Percentiles rank a stretch among this genome's conserved stretches.
Evolutionary conservation across 2,888 invertebrate genomes (phyloP).

Genomic region (Polydrusus tereticollis): DNA sequence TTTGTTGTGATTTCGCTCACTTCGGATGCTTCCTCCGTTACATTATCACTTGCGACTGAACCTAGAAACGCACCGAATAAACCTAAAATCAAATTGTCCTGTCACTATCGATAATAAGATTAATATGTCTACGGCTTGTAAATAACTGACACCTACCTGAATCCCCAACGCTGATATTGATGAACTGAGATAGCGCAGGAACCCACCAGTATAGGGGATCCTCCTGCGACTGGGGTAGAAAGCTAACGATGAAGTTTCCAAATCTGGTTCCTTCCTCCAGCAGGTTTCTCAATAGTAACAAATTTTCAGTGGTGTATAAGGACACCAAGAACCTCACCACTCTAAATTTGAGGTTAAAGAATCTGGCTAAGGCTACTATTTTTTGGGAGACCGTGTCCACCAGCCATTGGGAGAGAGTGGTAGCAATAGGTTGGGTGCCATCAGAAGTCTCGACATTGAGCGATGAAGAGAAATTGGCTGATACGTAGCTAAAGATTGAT

Average conservation of each 20-base stretch:
- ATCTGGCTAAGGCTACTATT: conserved; percentile 45
- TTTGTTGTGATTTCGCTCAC: neutral
- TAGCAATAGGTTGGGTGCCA: neutral
- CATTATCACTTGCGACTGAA: neutral
- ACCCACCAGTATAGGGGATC: conserved; percentile 28
- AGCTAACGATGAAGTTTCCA: conserved; percentile 17
- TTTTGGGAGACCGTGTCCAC: conserved; percentile 28
- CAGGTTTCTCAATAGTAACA: conserved; percentile 52
- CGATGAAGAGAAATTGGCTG: neutral
- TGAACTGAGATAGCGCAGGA: neutral
- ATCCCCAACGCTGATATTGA: conserved; percentile 1
- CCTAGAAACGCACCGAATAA: neutral
- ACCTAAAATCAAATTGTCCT: no score
- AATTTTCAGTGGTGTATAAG: conserved; percentile 57
- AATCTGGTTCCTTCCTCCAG: conserved; percentile 43
- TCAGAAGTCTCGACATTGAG: neutral
- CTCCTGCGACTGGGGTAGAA: conserved; percentile 16
- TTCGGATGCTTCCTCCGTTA: neutral
- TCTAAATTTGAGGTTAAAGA: conserved; percentile 56
- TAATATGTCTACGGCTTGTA: no score
- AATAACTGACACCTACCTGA: neutral
- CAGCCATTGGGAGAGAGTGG: conserved; percentile 23
- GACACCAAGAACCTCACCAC: conserved; percentile 52
- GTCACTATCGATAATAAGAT: neutral
- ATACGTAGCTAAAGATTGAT: conserved; percentile 11